Evolutionary conservation across 2,797 vertebrate species (phyloP).

Genomic region (Gymnothorax reevesii): DNA sequence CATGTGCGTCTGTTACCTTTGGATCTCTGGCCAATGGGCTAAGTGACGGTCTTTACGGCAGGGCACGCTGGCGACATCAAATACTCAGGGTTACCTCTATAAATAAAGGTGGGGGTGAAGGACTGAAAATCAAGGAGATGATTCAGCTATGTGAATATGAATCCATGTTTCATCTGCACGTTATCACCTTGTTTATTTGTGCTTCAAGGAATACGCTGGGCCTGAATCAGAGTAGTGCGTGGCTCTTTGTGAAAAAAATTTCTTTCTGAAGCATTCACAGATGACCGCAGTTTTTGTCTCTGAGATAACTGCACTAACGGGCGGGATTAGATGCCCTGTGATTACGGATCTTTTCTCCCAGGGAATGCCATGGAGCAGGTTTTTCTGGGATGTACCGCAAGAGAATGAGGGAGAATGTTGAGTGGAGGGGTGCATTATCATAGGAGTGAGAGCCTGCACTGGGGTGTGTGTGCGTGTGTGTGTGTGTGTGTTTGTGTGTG

Average conservation of each 20-base stretch:
- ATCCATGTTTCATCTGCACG: neutral
- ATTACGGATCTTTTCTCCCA: constrained; percentile 12
- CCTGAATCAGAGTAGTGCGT: constrained; percentile 2
- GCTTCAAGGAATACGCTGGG: neutral
- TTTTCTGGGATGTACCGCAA: neutral
- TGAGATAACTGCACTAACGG: neutral
- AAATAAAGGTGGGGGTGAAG: neutral
- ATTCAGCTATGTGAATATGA: neutral
- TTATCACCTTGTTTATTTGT: neutral
- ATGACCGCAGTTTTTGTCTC: neutral
- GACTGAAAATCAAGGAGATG: neutral
- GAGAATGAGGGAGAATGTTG: neutral
- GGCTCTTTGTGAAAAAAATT: neutral
- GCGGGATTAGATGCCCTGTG: neutral
- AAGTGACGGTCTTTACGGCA: neutral
- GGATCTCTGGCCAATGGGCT: neutral
- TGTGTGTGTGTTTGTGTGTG: neutral
- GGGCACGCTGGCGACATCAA: neutral
- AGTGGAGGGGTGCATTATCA: neutral
- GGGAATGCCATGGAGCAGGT: neutral
- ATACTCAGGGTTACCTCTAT: neutral
- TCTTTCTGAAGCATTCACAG: neutral
- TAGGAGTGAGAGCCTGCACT: neutral
- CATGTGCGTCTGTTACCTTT: neutral
- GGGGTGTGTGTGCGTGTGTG: neutral